phyloP scores from a whole-genome alignment of 2,113 vertebrate genomes.

The Elgaria multicarinata region DNA sequence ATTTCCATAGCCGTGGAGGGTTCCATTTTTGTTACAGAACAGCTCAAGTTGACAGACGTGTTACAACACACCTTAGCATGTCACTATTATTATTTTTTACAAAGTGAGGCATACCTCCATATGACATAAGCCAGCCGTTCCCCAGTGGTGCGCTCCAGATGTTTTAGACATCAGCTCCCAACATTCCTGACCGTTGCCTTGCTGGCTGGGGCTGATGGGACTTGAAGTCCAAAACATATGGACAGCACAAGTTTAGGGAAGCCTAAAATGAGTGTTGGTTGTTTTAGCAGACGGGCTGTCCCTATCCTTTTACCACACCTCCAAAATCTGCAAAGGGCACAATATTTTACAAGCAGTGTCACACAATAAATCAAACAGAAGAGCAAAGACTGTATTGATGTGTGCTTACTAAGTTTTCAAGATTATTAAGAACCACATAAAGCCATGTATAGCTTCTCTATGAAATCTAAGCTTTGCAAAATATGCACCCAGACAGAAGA shows the following conservation, averaged over 20 bases:
- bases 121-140: too few species aligned
- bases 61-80: rapidly evolving
- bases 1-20: neutral
- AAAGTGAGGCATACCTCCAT: neutral
- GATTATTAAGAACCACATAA: neutral
- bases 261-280: neutral
- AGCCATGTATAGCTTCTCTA: neutral
- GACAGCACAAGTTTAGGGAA: too few species aligned
- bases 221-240: too few species aligned
- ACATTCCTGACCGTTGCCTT: too few species aligned
- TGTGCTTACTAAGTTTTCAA: neutral
- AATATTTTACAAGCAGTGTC: constrained; percentile 7
- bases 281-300: neutral
- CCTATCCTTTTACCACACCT: neutral
- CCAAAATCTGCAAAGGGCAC: neutral
- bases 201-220: too few species aligned
- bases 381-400: neutral
- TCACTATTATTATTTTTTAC: neutral
- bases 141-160: too few species aligned
- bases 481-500: constrained; percentile 18
- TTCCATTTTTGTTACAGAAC: neutral
- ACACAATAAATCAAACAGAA: neutral
- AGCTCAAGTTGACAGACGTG: neutral
- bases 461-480: constrained; percentile 22
- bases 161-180: too few species aligned